Conservation (phyloP, 2,797 vertebrate genomes). For the Eospalax fontanierii region DNA sequence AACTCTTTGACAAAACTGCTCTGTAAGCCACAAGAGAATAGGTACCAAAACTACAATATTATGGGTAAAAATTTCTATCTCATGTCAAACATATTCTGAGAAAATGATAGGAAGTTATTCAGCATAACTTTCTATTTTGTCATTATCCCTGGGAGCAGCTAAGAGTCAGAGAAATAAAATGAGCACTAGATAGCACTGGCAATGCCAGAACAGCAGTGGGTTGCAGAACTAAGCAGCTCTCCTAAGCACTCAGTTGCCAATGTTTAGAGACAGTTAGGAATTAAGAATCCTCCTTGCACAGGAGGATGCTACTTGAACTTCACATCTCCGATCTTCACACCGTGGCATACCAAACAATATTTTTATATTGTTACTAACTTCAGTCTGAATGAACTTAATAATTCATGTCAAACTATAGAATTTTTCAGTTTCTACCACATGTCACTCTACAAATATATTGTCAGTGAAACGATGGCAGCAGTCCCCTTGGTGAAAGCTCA, state of each 20-base stretch:
- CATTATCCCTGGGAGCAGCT: slow-evolving; percentile 19
- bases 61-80: slow-evolving; percentile 38
- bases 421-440: slow-evolving; percentile 65
- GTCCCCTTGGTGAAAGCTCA: slow-evolving; percentile 48
- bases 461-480: slow-evolving; percentile 38
- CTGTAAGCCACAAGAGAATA: slow-evolving; percentile 52
- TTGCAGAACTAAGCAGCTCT: neutral
- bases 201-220: neutral
- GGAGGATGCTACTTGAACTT: slow-evolving; percentile 42
- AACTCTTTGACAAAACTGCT: slow-evolving; percentile 67
- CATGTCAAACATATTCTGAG: slow-evolving; percentile 61
- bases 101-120: slow-evolving; percentile 61
- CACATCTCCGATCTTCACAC: slow-evolving; percentile 47
- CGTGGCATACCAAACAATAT: slow-evolving; percentile 51
- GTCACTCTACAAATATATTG: slow-evolving; percentile 71
- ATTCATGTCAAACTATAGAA: slow-evolving; percentile 62
- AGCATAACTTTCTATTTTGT: slow-evolving; percentile 27
- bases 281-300: slow-evolving; percentile 42
- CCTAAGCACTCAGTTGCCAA: neutral
- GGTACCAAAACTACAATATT: slow-evolving; percentile 43
- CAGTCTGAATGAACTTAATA: slow-evolving; percentile 56
- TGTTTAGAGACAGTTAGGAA: slow-evolving; percentile 48
- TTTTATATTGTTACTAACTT: slow-evolving; percentile 55
- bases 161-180: slow-evolving; percentile 58
- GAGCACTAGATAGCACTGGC: neutral